Conservation (phyloP, 2,113 vertebrate species). For the Cyanoliseus patagonus region DNA sequence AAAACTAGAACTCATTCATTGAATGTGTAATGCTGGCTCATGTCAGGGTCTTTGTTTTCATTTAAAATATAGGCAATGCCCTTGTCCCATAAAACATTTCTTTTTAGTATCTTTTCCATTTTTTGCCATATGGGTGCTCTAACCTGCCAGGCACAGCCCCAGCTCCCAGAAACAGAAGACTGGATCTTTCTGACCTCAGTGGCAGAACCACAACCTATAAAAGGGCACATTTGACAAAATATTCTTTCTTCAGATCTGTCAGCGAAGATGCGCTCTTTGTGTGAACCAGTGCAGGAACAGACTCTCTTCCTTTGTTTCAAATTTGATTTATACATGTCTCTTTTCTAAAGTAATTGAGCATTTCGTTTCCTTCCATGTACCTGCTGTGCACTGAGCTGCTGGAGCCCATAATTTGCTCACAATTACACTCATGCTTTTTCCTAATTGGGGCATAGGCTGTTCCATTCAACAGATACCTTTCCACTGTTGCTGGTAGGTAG, state of each 20-base stretch:
- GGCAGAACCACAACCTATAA: not conserved
- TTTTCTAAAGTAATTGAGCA: constrained; percentile 1
- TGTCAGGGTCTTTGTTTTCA: not conserved
- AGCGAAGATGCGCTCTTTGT: not conserved
- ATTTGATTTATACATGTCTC: constrained; percentile 6
- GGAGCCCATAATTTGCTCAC: constrained; percentile 15
- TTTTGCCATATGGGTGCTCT: not conserved
- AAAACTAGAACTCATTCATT: not conserved
- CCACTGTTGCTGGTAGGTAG: not conserved
- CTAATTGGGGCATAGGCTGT: not conserved
- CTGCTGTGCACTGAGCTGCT: constrained; percentile 21
- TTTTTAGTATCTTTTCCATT: not conserved
- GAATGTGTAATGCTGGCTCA: not conserved
- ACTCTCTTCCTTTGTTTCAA: not conserved
- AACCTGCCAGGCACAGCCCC: not conserved
- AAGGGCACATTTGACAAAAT: not conserved
- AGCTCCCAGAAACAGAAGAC: not conserved
- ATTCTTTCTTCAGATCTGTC: not conserved
- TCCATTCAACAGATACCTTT: constrained; percentile 23
- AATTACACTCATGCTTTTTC: constrained; percentile 16
- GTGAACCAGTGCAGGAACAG: not conserved
- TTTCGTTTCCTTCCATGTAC: not conserved
- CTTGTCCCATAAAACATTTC: not conserved
- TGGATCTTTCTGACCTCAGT: not conserved
- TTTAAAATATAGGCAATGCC: not conserved